Conservation (phyloP, 2,113 vertebrate genomes). For the Brachypodius melanocephalos region DNA sequence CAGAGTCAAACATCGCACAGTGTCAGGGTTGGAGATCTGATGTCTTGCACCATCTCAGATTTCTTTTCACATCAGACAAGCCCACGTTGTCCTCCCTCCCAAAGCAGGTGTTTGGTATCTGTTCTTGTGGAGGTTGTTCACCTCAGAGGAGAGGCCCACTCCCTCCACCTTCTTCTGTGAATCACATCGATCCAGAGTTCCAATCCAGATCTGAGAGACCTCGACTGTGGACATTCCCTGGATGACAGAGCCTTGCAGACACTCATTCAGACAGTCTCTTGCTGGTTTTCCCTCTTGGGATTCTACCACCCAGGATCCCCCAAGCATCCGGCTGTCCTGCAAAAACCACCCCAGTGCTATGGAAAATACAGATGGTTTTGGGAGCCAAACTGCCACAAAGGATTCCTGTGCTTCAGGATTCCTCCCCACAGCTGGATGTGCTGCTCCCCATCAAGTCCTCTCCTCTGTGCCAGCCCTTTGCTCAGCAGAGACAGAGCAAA, state of each 20-base stretch:
- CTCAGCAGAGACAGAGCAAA: neutral
- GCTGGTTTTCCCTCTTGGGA: neutral
- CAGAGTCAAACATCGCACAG: neutral
- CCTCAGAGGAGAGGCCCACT: neutral
- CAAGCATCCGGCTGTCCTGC: neutral
- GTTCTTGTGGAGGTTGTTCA: neutral
- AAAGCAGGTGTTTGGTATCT: neutral
- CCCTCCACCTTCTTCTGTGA: neutral
- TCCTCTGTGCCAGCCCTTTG: neutral
- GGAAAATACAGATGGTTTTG: neutral
- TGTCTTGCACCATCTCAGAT: neutral
- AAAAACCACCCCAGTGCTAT: neutral
- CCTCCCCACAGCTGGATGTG: neutral
- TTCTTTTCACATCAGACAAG: neutral
- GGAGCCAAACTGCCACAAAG: neutral
- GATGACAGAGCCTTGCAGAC: neutral
- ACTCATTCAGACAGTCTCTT: neutral
- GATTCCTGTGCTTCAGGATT: neutral
- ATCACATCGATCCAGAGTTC: neutral
- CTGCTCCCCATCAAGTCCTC: neutral
- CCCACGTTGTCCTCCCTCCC: fast-evolving
- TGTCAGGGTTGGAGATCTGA: neutral
- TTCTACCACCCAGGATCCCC: neutral
- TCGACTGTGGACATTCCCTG: neutral
- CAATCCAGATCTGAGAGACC: neutral